A percentile compares a stretch with the other conserved stretches of the same genome.
Conservation (phyloP, 2,888 invertebrate genomes). For the Chalcosyrphus nemorum region DNA sequence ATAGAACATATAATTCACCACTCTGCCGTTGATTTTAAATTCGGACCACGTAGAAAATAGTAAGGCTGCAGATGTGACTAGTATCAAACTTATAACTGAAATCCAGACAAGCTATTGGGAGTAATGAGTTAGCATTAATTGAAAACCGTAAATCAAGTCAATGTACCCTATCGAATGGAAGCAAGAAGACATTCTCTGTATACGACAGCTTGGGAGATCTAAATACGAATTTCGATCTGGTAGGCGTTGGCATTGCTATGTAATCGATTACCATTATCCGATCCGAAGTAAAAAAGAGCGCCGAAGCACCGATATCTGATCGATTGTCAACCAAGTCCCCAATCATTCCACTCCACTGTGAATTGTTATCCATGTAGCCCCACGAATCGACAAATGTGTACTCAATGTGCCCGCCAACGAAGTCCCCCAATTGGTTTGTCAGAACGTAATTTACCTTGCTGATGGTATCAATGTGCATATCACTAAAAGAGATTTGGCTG, state of each 20-base stretch:
- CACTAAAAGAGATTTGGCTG: slow-evolving; percentile 74
- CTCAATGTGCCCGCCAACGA: slow-evolving; percentile 84
- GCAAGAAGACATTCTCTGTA: slow-evolving; percentile 87
- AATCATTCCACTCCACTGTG: slow-evolving; percentile 86
- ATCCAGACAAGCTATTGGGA: slow-evolving; percentile 73
- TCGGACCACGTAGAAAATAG: slow-evolving; percentile 82
- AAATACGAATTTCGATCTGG: slow-evolving; percentile 87
- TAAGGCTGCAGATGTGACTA: slow-evolving; percentile 77
- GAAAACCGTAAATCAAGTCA: background rate
- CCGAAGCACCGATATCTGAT: slow-evolving; percentile 86
- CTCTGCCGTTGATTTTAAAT: slow-evolving; percentile 77
- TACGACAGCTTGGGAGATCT: slow-evolving; percentile 88
- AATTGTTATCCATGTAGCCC: slow-evolving; percentile 84
- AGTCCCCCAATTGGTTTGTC: slow-evolving; percentile 84
- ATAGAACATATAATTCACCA: background rate
- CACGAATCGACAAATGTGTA: slow-evolving; percentile 84
- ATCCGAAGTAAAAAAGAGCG: slow-evolving; percentile 86
- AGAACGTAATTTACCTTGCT: slow-evolving; percentile 86
- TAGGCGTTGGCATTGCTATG: slow-evolving; percentile 86
- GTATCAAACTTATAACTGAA: slow-evolving; percentile 71
- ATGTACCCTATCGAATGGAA: slow-evolving; percentile 87
- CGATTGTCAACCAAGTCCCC: slow-evolving; percentile 84
- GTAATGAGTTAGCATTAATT: background rate
- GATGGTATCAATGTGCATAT: slow-evolving; percentile 84
- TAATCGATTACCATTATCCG: slow-evolving; percentile 86